Evolutionary conservation across 2,888 invertebrate species (phyloP).

Genomic region (Tiliacea aurago): DNA sequence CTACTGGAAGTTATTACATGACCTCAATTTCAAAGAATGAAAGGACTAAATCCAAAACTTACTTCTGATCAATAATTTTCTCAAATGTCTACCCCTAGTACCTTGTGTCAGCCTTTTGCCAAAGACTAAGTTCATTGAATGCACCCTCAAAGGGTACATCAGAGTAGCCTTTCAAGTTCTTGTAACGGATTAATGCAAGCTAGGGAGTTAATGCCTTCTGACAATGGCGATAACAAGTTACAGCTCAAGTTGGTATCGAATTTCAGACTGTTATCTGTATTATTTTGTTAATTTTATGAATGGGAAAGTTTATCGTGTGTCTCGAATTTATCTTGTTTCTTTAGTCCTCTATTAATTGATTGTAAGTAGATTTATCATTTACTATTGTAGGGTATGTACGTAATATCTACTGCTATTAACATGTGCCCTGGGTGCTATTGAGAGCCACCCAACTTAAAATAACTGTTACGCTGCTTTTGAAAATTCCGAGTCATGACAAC

Average conservation of each 20-base stretch:
- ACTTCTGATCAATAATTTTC: background rate
- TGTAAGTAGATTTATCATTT: background rate
- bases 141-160: constrained; percentile 42
- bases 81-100: constrained; percentile 2
- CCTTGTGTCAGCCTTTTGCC: constrained; percentile 6
- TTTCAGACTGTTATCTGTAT: constrained; percentile 29
- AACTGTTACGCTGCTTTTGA: background rate
- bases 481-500: background rate
- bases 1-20: background rate
- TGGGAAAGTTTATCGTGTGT: constrained; percentile 24
- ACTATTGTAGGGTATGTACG: too few relatives aligned
- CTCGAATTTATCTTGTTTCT: constrained; percentile 1
- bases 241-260: constrained; percentile 46
- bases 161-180: constrained; percentile 46
- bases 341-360: background rate
- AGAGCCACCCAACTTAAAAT: background rate
- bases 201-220: constrained; percentile 35
- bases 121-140: constrained; percentile 26
- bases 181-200: constrained; percentile 56
- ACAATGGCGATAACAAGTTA: constrained; percentile 50
- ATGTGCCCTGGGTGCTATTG: background rate
- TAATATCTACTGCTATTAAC: background rate
- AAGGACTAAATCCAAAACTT: too few relatives aligned
- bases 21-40: background rate
- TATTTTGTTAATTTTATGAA: constrained; percentile 24